Base-by-base conservation (phyloP, 2,888 invertebrate genomes). In the Hirudinaria manillensis region DNA sequence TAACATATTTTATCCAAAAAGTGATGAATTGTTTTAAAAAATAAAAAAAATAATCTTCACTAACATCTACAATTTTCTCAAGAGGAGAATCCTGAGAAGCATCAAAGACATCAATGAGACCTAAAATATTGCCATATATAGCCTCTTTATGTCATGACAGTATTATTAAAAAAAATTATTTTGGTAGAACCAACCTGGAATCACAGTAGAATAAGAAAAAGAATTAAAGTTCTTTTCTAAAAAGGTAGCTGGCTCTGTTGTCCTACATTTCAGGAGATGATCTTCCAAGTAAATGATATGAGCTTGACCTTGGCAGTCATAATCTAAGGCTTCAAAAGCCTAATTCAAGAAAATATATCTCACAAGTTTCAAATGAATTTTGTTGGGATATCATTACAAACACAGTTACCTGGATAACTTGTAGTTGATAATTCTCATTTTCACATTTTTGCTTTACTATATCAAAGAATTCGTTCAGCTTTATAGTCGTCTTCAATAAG, bases 271-370 rank as follows among this genome's bases (percentile, higher is more conserved):
- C 61, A 61, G 24, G 24, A 61, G 61, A 61, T 7, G 29, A 19
- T 61, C 61, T 61, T 29, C 61, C 61, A 27, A 27, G 19, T 27
- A 61, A 29, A 61, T 29, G 45, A 16, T 16, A 45, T 45, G 45
- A 45, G 45, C 45, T 16, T 16, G 10, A 19, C 61, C 61, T 6
- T 61, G 24, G 61, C 61, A 61, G n/a, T 61, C 61, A 61, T 29
- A 27, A n/a, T 61, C 61, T 10, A 61, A 29, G n/a, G 61, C 24
- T 61, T 61, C 61, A 61, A 27, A 61, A 61, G 61, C 29, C 61
- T 61, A n/a, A 61, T n/a, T 1, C 7, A 61, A 61, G 27, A 61
- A 7, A 61, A 61, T 7, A 27, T 61, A 10, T 27, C 13, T 24
- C 24, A 61, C 29, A 61, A 27, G 10, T 61, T 61, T 61, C 24